Conservation (phyloP, 2,888 invertebrate genomes). For the Chymomyza amoena region DNA sequence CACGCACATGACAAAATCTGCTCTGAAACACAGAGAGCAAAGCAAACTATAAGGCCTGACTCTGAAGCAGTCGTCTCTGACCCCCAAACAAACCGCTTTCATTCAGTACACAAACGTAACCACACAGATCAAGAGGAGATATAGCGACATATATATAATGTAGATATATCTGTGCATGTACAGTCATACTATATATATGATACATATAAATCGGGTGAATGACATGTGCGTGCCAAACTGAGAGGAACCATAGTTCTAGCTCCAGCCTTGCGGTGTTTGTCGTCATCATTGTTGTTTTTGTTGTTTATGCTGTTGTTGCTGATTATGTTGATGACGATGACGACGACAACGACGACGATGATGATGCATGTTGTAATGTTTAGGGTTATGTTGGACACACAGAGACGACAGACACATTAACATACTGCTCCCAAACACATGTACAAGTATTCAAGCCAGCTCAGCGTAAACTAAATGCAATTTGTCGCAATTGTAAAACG, state of each 20-base stretch:
- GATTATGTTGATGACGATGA: conserved; percentile 24
- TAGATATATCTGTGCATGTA: neutral
- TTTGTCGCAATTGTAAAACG: conserved; percentile 73
- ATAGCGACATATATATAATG: neutral
- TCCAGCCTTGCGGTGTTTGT: conserved; percentile 25
- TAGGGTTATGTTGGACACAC: neutral
- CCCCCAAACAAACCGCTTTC: neutral
- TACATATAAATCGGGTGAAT: conserved; percentile 51
- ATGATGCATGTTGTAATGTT: conserved; percentile 56
- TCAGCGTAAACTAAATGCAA: conserved; percentile 70
- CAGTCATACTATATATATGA: neutral
- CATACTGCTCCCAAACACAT: neutral
- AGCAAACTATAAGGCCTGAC: neutral
- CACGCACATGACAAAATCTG: conserved; percentile 65
- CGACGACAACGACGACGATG: conserved; percentile 28
- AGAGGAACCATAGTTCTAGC: conserved; percentile 15
- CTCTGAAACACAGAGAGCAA: conserved; percentile 24
- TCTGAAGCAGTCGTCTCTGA: neutral
- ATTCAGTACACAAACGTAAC: neutral
- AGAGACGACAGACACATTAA: neutral
- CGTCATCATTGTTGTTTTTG: conserved; percentile 36
- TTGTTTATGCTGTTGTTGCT: conserved; percentile 61
- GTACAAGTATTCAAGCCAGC: neutral
- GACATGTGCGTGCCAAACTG: conserved; percentile 54
- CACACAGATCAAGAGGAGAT: neutral